phyloP scores from a whole-genome alignment of 2,113 vertebrate genomes.

The Enhydra lutris region DNA sequence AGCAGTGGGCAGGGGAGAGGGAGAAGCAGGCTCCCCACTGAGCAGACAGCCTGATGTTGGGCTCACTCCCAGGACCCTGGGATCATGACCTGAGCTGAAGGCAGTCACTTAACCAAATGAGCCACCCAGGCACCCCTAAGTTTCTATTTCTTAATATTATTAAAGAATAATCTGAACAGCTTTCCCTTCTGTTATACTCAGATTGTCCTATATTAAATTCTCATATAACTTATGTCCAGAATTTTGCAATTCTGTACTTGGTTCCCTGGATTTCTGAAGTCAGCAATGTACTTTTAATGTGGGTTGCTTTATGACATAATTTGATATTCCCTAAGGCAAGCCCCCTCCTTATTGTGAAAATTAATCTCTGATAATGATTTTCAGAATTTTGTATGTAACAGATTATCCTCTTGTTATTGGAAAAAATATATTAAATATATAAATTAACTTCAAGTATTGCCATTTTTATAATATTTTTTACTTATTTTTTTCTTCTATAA shows the following conservation, averaged over 20 bases:
- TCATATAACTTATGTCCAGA: background rate
- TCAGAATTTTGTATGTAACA: background rate
- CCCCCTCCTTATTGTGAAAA: background rate
- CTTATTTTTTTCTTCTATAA: slow-evolving; percentile 6
- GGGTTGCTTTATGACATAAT: background rate
- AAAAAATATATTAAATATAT: background rate
- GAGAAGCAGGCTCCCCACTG: too few species aligned
- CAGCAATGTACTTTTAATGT: background rate
- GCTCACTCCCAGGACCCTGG: too few species aligned
- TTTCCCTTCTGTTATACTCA: background rate
- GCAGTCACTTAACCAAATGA: too few species aligned
- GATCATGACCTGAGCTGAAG: too few species aligned
- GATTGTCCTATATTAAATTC: background rate
- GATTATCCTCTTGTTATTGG: background rate
- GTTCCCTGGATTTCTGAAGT: background rate
- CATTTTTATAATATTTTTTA: background rate
- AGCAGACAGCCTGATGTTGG: too few species aligned
- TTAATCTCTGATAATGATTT: background rate
- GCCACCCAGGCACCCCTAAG: background rate
- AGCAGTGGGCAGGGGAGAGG: too few species aligned
- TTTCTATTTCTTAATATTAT: background rate
- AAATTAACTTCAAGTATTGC: slow-evolving; percentile 23
- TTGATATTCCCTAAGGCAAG: background rate
- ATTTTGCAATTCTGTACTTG: background rate
- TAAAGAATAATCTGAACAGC: background rate